A percentile compares a stretch with the other conserved stretches of the same genome.
phyloP scores from a whole-genome alignment of 2,888 invertebrate genomes.

The Sinopyrophorus schimmeli region DNA sequence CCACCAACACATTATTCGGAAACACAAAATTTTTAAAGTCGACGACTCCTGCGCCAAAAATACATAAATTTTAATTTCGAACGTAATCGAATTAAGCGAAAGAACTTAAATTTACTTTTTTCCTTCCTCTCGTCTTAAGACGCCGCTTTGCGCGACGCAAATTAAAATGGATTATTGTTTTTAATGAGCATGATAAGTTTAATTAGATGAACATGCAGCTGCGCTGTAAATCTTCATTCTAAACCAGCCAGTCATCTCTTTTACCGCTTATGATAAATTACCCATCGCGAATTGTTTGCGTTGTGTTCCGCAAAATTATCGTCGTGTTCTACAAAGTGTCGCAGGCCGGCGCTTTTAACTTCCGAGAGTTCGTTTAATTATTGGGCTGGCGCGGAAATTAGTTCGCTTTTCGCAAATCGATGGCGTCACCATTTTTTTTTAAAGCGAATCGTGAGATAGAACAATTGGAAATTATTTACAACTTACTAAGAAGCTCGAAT shows the following conservation, averaged over 20 bases:
- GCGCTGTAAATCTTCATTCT: constrained; percentile 39
- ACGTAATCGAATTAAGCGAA: too few species aligned
- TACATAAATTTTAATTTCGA: too few species aligned
- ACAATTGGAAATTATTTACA: too few species aligned
- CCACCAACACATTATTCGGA: too few species aligned
- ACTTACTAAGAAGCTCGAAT: too few species aligned
- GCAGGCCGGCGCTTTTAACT: constrained; percentile 17
- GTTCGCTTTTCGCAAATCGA: constrained; percentile 12
- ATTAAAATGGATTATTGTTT: constrained; percentile 33
- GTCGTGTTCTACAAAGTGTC: constrained; percentile 34
- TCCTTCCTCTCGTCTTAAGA: constrained; percentile 9
- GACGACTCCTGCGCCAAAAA: too few species aligned
- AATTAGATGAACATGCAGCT: constrained; percentile 36
- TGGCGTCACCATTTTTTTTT: too few species aligned
- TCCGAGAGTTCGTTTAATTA: constrained; percentile 14
- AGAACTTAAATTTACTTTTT: too few species aligned
- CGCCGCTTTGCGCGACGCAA: constrained; percentile 22
- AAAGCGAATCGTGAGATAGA: too few species aligned
- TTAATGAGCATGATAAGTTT: constrained; percentile 35
- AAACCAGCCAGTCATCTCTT: constrained; percentile 33
- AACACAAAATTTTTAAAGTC: too few species aligned
- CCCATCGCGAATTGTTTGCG: constrained; percentile 37
- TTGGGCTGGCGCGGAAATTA: constrained; percentile 5
- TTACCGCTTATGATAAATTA: constrained; percentile 36
- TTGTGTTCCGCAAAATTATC: constrained; percentile 27